Percentiles rank a stretch among this genome's conserved stretches.
Evolutionary conservation across 2,888 invertebrate species (phyloP).

Genomic region (Dasypogon diadema): DNA sequence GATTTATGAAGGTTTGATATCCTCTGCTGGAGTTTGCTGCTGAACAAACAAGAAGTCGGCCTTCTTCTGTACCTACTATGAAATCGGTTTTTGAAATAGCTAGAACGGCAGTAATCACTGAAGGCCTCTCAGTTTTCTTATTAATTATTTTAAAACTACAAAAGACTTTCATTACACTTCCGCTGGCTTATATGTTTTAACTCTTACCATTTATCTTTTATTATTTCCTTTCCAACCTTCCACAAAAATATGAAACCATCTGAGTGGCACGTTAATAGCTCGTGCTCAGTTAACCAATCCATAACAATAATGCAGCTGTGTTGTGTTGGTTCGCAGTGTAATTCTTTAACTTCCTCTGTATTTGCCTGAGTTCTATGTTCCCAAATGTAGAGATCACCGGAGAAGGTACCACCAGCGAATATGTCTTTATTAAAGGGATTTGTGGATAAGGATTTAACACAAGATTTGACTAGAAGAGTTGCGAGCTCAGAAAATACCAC

Average conservation of each 20-base stretch:
- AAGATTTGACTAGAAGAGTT: conserved; percentile 63
- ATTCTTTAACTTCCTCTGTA: conserved; percentile 60
- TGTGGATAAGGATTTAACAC: conserved; percentile 63
- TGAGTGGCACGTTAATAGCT: conserved; percentile 63
- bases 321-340: conserved; percentile 61
- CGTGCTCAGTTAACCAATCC: conserved; percentile 63
- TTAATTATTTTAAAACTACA: conserved; percentile 51
- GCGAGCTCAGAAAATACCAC: conserved; percentile 63
- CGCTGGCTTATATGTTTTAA: neutral
- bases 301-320: conserved; percentile 64
- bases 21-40: conserved; percentile 58
- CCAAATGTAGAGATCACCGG: conserved; percentile 67
- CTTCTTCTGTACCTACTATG: conserved; percentile 65
- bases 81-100: conserved; percentile 61
- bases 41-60: conserved; percentile 64
- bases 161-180: too few species aligned
- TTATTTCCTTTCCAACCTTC: conserved; percentile 61
- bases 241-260: conserved; percentile 65
- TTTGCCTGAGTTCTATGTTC: conserved; percentile 58
- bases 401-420: conserved; percentile 65
- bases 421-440: conserved; percentile 65
- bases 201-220: conserved; percentile 62
- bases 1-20: conserved; percentile 54
- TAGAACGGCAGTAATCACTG: conserved; percentile 61
- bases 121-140: neutral